These are phyloP conservation scores for Ischnura elegans DNA, from an alignment of 2,888 invertebrate species.

Conservation along the genomic window DNA sequence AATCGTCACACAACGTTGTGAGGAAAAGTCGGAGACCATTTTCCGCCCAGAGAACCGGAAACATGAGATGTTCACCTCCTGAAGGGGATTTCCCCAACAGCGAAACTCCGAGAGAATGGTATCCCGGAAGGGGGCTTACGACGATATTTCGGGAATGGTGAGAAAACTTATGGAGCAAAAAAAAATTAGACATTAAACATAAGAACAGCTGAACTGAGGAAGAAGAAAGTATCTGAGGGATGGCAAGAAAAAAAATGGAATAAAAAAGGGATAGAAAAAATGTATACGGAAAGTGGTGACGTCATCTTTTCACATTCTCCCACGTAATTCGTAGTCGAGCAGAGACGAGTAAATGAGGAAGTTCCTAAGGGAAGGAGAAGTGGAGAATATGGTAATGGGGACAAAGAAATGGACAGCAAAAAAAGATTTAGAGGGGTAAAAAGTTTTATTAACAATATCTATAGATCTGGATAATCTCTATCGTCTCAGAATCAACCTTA, in stretches of 20 bases:
- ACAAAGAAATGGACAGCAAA: not conserved
- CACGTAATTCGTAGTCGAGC: not conserved
- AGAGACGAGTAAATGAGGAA: not conserved
- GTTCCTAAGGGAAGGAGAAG: not conserved
- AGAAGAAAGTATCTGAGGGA: not conserved
- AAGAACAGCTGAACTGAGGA: not conserved
- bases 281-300: not conserved
- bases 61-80: not conserved
- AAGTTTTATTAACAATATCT: no score
- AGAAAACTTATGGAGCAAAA: constrained; percentile 1
- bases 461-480: no score
- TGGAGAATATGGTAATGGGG: not conserved
- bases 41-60: not conserved
- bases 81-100: not conserved
- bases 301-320: not conserved
- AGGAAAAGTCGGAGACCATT: not conserved
- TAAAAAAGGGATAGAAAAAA: not conserved
- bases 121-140: not conserved
- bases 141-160: constrained; percentile 9
- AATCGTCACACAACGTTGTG: not conserved
- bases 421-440: not conserved
- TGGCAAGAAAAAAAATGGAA: not conserved
- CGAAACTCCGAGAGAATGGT: not conserved
- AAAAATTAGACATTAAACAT: not conserved
- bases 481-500: no score